Conservation (phyloP, 2,797 vertebrate genomes). For the Pipistrellus kuhlii region DNA sequence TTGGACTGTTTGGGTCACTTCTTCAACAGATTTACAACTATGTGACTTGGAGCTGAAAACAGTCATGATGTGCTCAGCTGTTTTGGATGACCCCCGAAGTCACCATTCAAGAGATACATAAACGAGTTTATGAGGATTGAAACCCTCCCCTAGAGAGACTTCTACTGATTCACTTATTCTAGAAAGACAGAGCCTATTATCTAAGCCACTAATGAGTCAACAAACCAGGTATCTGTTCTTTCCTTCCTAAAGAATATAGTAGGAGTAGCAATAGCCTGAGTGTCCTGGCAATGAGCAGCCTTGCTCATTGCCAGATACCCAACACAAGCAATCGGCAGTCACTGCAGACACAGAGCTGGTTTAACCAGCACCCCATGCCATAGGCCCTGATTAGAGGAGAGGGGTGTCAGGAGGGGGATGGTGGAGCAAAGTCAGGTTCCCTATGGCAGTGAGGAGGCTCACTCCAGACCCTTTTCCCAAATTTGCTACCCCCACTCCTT, state of each 20-base stretch:
- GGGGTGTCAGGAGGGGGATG: rapidly evolving
- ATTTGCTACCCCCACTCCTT: too few relatives aligned
- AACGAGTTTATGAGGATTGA: background rate
- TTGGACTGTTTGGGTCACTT: background rate
- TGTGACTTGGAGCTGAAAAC: background rate
- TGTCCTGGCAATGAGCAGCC: background rate
- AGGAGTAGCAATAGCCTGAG: background rate
- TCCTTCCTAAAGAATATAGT: background rate
- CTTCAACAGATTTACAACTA: background rate
- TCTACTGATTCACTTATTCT: background rate
- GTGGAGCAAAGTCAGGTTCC: background rate
- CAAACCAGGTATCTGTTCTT: background rate
- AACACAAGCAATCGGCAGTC: background rate
- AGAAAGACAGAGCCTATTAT: background rate
- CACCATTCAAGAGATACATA: background rate
- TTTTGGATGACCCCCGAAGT: background rate
- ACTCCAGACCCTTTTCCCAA: background rate
- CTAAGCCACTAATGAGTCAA: background rate
- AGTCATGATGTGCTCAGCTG: background rate
- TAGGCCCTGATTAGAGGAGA: rapidly evolving
- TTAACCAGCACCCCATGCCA: background rate
- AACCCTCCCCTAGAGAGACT: background rate
- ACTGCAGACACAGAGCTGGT: background rate
- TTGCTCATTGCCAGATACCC: background rate
- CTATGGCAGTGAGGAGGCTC: background rate